Conservation (phyloP, 2,113 vertebrate species). For the Leucopternis melanops region DNA sequence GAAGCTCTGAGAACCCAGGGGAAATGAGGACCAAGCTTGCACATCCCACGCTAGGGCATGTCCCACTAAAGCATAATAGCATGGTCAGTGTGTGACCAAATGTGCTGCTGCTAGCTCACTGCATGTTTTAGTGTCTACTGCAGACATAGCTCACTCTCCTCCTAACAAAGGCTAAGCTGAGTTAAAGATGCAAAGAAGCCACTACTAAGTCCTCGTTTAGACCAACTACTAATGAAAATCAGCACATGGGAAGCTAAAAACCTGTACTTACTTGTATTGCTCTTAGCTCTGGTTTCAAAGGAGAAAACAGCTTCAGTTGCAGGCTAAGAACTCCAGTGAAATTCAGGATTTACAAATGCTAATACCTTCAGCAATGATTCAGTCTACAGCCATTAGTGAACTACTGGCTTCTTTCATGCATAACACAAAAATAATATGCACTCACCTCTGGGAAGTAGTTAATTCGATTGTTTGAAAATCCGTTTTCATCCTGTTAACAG, state of each 20-base stretch:
- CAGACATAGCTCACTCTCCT: neutral
- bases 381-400: neutral
- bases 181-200: neutral
- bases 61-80: neutral
- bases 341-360: neutral
- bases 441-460: neutral
- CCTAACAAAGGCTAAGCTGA: neutral
- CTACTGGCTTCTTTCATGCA: neutral
- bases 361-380: neutral
- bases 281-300: neutral
- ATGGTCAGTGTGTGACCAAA: fast-evolving
- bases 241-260: neutral
- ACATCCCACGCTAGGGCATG: fast-evolving
- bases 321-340: neutral
- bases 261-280: neutral
- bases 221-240: neutral
- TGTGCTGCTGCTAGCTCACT: fast-evolving
- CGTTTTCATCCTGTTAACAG: neutral
- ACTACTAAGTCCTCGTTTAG: neutral
- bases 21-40: fast-evolving
- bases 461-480: neutral
- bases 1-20: neutral
- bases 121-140: neutral
- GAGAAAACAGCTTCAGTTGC: neutral
- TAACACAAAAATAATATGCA: neutral